Base-by-base conservation (phyloP, 2,797 vertebrate genomes). In the Brotula barbata region DNA sequence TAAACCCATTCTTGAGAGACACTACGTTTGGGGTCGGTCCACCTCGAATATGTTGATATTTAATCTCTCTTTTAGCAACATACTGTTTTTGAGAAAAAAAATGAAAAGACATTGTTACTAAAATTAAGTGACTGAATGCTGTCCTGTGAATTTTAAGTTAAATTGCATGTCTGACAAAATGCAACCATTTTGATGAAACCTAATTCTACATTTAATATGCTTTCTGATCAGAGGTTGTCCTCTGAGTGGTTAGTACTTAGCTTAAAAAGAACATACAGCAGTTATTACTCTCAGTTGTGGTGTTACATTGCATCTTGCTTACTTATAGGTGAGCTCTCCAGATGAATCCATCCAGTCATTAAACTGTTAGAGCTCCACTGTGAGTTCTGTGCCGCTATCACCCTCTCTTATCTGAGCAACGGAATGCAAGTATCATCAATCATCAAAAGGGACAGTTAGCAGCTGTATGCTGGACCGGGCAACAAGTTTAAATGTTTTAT, bases 381-480 rank as follows among this genome's bases (percentile, higher is more conserved):
- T 62, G 31, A 64, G 28, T 37, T 59, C 37, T 58, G 54, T 15
- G 2, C 22, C 47, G 48, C n/a, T 36, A 15, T 33, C 8, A 0
- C 9, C 34, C 13, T 37, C 7, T 7, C 42, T 59, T 20, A 37
- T 64, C 22, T 39, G 22, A 58, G 28, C 51, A 66, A n/a, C 36
- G 65, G 52, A 33, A 14, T 57, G n/a, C n/a, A n/a, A n/a, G n/a
- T 20, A 59, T 17, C 34, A 49, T 40, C 34, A 14, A 5, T 21
- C 33, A 16, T 22, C 28, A 33, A 44, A 48, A 20, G 16, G 28
- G 6, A 52, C 25, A 36, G 17, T 25, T 44, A 43, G 50, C 58
- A 65, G 33, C 50, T 46, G 25, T 46, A 21, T 8, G 56, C 3
- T 71, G 62, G 72, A 82, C 82, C 84, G 81, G 84, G 85, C 68